Evolutionary conservation across 1,140 invertebrate species (phyloP).

Genomic region (Calephelis nemesis): DNA sequence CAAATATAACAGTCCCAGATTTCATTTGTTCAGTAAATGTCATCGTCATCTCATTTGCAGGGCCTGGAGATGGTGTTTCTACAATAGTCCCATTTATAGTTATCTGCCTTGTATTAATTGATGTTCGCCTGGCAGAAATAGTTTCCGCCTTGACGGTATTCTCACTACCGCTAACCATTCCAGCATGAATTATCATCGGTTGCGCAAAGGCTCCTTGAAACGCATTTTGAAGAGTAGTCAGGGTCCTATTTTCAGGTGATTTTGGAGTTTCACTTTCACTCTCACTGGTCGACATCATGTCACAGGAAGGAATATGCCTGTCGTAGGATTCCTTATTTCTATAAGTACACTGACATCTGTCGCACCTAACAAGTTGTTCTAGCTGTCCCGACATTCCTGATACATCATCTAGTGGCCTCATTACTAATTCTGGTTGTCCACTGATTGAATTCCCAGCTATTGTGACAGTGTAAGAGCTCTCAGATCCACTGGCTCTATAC

Average conservation of each 20-base stretch:
- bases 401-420: constrained; percentile 71
- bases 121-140: constrained; percentile 71
- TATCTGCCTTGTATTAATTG: constrained; percentile 76
- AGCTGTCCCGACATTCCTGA: constrained; percentile 57
- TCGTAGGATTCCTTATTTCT: constrained; percentile 92
- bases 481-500: constrained; percentile 73
- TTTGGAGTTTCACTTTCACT: constrained; percentile 83
- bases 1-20: constrained; percentile 69
- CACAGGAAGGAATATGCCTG: constrained; percentile 89
- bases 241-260: constrained; percentile 76
- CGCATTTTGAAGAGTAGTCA: constrained; percentile 75
- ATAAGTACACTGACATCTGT: constrained; percentile 93
- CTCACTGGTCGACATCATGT: constrained; percentile 87
- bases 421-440: constrained; percentile 70
- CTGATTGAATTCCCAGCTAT: constrained; percentile 70
- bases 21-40: constrained; percentile 76
- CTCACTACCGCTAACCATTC: constrained; percentile 66
- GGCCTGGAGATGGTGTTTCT: constrained; percentile 75
- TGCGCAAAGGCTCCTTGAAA: constrained; percentile 73
- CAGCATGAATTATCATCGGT: constrained; percentile 74
- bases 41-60: constrained; percentile 75
- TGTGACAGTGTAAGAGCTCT: constrained; percentile 73
- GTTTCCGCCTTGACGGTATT: constrained; percentile 71
- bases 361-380: constrained; percentile 90
- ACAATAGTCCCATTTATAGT: constrained; percentile 78